Conservation (phyloP, 1,140 invertebrate genomes). For the Anagrus nilaparvatae region DNA sequence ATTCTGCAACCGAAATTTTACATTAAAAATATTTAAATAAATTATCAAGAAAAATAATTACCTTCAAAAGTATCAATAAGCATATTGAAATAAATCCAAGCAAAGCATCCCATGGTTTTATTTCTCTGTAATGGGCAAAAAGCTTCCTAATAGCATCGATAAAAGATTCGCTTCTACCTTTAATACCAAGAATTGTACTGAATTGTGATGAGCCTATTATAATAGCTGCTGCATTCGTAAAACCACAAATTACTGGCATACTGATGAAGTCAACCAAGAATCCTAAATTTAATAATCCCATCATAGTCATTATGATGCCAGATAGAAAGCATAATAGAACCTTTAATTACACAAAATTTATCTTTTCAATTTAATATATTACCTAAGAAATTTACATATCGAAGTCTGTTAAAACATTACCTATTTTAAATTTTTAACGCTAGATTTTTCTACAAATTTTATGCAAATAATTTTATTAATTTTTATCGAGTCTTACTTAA, state of each 20-base stretch:
- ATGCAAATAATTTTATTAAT: too few species aligned
- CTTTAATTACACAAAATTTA: too few species aligned
- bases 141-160: conserved; percentile 38
- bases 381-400: too few species aligned
- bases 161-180: conserved; percentile 34
- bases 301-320: conserved; percentile 47
- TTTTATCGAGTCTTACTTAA: too few species aligned
- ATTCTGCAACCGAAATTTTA: conserved; percentile 23
- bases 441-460: too few species aligned
- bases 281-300: conserved; percentile 55
- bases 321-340: conserved; percentile 51
- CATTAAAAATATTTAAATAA: background rate
- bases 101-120: conserved; percentile 32
- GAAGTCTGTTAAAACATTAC: too few species aligned
- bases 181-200: conserved; percentile 46
- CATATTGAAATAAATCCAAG: conserved; percentile 38
- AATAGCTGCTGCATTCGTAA: conserved; percentile 57
- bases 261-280: conserved; percentile 48
- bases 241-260: conserved; percentile 55
- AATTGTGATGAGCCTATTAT: conserved; percentile 56
- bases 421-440: too few species aligned
- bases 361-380: too few species aligned
- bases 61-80: conserved; percentile 34
- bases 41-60: conserved; percentile 13
- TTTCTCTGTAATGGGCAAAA: conserved; percentile 30